These are phyloP conservation scores for Lepisosteus osseus DNA, from an alignment of 2,113 vertebrate genomes.

Conservation along the genomic window DNA sequence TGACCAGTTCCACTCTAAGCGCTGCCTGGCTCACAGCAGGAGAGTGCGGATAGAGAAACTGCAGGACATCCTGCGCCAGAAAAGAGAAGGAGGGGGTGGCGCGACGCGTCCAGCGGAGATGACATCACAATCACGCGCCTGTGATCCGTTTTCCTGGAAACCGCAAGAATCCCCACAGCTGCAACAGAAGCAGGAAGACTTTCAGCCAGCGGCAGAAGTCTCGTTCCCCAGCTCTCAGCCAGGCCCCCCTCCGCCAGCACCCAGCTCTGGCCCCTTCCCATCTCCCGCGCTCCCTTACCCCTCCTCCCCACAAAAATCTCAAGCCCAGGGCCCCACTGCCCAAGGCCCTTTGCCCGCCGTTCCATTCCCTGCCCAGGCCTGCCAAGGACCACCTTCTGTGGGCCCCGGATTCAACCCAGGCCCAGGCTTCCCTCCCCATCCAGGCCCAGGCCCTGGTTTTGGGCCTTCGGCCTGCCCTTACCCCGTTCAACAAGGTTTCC, in stretches of 20 bases:
- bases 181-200: slow-evolving; percentile 32
- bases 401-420: slow-evolving; percentile 44
- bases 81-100: slow-evolving; percentile 34
- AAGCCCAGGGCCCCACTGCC: slow-evolving; percentile 22
- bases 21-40: slow-evolving; percentile 78
- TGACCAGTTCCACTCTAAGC: slow-evolving; percentile 73
- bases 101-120: slow-evolving; percentile 31
- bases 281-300: slow-evolving; percentile 42
- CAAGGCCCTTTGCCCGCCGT: slow-evolving; percentile 30
- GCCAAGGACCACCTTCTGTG: slow-evolving; percentile 30
- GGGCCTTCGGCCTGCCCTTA: slow-evolving; percentile 55
- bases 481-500: slow-evolving; percentile 58
- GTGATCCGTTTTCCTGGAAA: slow-evolving; percentile 44
- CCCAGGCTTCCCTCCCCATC: slow-evolving; percentile 49
- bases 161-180: slow-evolving; percentile 29
- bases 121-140: slow-evolving; percentile 40
- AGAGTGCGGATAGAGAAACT: slow-evolving; percentile 86
- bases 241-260: slow-evolving; percentile 52
- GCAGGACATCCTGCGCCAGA: slow-evolving; percentile 78
- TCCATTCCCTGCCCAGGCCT: slow-evolving; percentile 56
- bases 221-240: slow-evolving; percentile 26
- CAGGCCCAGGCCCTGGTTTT: slow-evolving; percentile 53
- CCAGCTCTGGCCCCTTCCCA: slow-evolving; percentile 53
- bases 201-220: slow-evolving; percentile 20
- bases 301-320: slow-evolving; percentile 29